These are phyloP conservation scores for Sitta carolinensis DNA, from an alignment of 2,797 vertebrate species.

Conservation along the genomic window DNA sequence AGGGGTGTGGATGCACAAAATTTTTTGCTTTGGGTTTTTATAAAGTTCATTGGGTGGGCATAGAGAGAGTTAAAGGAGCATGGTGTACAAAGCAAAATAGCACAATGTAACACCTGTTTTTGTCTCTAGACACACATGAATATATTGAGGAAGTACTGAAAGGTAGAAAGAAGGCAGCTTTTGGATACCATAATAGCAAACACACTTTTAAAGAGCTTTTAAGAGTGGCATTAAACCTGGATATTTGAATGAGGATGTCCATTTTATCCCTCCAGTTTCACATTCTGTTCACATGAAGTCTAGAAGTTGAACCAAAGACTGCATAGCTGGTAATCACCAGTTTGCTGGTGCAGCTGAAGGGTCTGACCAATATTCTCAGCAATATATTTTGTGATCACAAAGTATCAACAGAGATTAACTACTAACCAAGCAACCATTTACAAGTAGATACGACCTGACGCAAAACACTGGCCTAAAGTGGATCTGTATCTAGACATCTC, in stretches of 20 bases:
- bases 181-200: background rate
- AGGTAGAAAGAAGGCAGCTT: background rate
- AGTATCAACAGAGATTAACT: background rate
- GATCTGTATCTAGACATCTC: background rate
- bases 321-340: background rate
- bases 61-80: background rate
- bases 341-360: background rate
- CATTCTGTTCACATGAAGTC: background rate
- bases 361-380: background rate
- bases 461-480: background rate
- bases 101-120: background rate
- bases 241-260: background rate
- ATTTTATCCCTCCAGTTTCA: background rate
- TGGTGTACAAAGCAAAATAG: background rate
- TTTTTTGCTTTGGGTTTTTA: background rate
- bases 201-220: background rate
- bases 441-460: background rate
- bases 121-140: background rate
- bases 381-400: background rate
- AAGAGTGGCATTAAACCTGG: background rate
- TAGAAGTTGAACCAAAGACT: background rate
- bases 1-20: fast-evolving
- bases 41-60: background rate
- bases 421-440: background rate
- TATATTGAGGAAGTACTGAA: background rate